Conservation (phyloP, 2,113 vertebrate genomes). For the Beaufortia kweichowensis region DNA sequence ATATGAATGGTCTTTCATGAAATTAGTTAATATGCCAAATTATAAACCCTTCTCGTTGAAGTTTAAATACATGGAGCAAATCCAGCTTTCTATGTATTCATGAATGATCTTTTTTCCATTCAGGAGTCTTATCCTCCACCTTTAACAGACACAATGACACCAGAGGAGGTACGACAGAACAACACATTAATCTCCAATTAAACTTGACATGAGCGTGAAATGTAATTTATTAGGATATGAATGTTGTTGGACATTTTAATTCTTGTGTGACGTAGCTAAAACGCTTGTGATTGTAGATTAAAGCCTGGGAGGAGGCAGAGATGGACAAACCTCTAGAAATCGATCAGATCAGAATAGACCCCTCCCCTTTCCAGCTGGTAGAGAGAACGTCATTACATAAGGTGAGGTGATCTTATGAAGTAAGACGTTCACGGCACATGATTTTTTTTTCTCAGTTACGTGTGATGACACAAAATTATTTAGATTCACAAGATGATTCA, state of each 20-base stretch:
- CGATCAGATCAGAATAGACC: slow-evolving; percentile 86
- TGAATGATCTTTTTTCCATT: not conserved
- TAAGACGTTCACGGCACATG: no score
- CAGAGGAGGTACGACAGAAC: slow-evolving; percentile 79
- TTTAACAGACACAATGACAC: slow-evolving; percentile 82
- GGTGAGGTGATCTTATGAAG: slow-evolving; percentile 64
- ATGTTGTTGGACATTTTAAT: not conserved
- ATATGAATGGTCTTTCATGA: not conserved
- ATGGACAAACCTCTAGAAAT: slow-evolving; percentile 83
- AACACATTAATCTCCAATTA: no score
- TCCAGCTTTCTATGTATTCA: not conserved
- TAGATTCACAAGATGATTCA: not conserved
- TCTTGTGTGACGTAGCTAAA: not conserved
- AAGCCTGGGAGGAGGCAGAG: slow-evolving; percentile 88
- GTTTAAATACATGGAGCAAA: not conserved
- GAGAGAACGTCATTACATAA: slow-evolving; percentile 93
- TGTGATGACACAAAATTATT: not conserved
- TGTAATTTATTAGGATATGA: not conserved
- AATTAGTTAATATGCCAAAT: slow-evolving; percentile 7
- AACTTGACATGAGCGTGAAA: not conserved
- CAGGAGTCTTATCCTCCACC: slow-evolving; percentile 67
- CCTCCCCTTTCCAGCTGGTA: slow-evolving; percentile 92
- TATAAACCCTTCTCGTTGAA: not conserved
- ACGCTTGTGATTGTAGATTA: slow-evolving; percentile 76
- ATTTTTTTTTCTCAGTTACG: not conserved